Conservation (phyloP, 2,888 invertebrate genomes). For the Hartigia nigra region DNA sequence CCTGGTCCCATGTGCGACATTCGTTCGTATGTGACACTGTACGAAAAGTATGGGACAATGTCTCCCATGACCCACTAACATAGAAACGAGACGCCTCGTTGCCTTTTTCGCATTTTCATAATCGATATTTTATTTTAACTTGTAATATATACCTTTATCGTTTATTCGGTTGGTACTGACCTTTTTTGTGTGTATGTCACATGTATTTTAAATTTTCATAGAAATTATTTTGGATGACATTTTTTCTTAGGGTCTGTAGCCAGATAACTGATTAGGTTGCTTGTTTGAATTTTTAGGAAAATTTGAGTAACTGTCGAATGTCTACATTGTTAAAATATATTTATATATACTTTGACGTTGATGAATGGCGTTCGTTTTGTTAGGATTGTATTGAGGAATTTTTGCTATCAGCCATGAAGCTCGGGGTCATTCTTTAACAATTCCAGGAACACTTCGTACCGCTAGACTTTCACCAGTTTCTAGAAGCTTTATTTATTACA, state of each 20-base stretch:
- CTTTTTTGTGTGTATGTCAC: not conserved
- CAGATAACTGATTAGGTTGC: not conserved
- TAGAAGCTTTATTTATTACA: constrained; percentile 20
- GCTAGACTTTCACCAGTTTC: constrained; percentile 34
- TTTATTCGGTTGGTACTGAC: not conserved
- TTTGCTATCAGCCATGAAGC: not conserved
- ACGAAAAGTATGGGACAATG: constrained; percentile 46
- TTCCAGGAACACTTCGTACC: constrained; percentile 22
- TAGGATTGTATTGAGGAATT: not conserved
- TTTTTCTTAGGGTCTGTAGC: not conserved
- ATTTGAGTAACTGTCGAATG: not conserved
- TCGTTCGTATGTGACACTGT: constrained; percentile 16
- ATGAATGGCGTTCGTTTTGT: not conserved
- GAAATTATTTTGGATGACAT: too few relatives aligned
- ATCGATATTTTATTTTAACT: not conserved
- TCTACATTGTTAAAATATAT: too few relatives aligned
- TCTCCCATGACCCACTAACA: constrained; percentile 57
- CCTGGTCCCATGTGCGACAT: not conserved
- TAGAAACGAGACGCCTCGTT: constrained; percentile 30
- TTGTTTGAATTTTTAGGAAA: not conserved
- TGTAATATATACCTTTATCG: not conserved
- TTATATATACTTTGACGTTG: too few relatives aligned
- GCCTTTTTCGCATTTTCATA: not conserved
- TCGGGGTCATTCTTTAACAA: constrained; percentile 22
- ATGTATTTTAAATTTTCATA: not conserved